Evolutionary conservation across 1,140 invertebrate genomes (phyloP).

Genomic region (Neuroterus valhalla): DNA sequence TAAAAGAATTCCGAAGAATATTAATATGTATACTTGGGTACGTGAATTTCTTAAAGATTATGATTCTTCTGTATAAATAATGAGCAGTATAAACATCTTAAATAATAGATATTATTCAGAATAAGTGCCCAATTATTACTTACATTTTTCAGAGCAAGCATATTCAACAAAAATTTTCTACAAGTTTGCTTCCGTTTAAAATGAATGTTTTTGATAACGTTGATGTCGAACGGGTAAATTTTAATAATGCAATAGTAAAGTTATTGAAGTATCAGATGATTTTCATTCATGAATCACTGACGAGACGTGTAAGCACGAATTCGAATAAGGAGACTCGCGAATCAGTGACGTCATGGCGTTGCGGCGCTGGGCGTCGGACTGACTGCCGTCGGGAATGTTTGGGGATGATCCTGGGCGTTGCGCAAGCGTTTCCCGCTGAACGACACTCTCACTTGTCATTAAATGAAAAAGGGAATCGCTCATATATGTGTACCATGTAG

Average conservation of each 20-base stretch:
- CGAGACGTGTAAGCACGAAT: constrained; percentile 41
- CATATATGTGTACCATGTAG: too few relatives aligned
- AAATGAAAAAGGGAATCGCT: too few relatives aligned
- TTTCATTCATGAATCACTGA: constrained; percentile 67
- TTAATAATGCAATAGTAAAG: neutral
- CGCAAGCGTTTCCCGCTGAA: constrained; percentile 45
- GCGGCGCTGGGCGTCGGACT: constrained; percentile 72
- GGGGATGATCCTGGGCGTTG: constrained; percentile 50
- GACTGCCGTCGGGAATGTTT: constrained; percentile 56
- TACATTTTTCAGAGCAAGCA: too few relatives aligned
- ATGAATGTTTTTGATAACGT: neutral
- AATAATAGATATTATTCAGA: too few relatives aligned
- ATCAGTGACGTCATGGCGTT: constrained; percentile 69
- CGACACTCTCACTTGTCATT: too few relatives aligned
- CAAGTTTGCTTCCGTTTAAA: neutral
- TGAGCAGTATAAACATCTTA: too few relatives aligned
- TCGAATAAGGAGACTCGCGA: constrained; percentile 56
- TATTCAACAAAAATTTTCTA: neutral
- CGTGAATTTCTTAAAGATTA: too few relatives aligned
- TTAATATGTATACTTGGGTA: too few relatives aligned
- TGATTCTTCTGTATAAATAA: too few relatives aligned
- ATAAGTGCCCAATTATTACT: too few relatives aligned
- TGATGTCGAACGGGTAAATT: neutral
- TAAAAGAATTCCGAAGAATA: too few relatives aligned
- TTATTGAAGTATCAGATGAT: constrained; percentile 45